These are phyloP conservation scores for Oriolus oriolus DNA, from an alignment of 2,113 vertebrate species.

Conservation along the genomic window DNA sequence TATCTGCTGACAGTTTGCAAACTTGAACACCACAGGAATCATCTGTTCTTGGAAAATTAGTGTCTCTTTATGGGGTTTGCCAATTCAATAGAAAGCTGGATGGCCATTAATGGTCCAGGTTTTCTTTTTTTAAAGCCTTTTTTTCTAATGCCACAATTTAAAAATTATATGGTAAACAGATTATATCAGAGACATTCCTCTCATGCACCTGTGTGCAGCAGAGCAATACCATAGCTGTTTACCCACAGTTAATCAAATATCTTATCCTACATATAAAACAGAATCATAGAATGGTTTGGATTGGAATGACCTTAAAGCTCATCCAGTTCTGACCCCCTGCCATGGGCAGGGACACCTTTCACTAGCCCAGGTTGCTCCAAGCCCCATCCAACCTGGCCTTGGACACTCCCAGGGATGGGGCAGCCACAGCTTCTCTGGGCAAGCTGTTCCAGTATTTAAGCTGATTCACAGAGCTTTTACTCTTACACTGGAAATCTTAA, in stretches of 20 bases:
- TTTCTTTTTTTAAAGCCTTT: not conserved
- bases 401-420: not conserved
- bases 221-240: not conserved
- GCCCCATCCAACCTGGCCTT: not conserved
- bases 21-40: not conserved
- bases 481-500: not conserved
- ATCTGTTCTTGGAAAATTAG: not conserved
- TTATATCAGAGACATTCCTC: not conserved
- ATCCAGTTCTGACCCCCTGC: not conserved
- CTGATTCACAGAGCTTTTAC: not conserved
- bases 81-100: rapidly evolving
- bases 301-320: not conserved
- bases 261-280: not conserved
- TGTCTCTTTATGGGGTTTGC: not conserved
- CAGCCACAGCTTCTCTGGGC: not conserved
- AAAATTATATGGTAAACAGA: not conserved
- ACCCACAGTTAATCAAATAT: not conserved
- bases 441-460: not conserved
- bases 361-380: not conserved
- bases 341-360: not conserved
- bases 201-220: not conserved
- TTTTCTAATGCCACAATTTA: not conserved
- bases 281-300: not conserved
- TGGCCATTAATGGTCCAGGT: not conserved
- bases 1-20: not conserved